Evolutionary conservation across 2,113 vertebrate genomes (phyloP).

Genomic region (Phylloscopus trochilus): DNA sequence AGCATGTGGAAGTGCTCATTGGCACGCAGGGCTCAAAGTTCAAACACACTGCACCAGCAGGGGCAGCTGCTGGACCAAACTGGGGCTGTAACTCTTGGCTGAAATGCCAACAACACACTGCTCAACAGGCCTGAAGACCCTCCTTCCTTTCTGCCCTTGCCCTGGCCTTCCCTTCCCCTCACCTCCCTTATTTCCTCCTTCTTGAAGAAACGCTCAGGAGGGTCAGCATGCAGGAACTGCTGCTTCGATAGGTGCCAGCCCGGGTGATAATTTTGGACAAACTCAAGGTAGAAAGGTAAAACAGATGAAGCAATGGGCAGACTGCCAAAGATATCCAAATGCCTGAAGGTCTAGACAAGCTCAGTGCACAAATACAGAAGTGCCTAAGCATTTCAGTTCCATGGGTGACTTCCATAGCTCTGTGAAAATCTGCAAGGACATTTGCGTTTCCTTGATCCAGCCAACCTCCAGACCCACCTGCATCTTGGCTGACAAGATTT

Average conservation of each 20-base stretch:
- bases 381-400: background rate
- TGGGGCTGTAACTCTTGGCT: background rate
- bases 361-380: background rate
- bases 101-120: background rate
- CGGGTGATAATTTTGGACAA: background rate
- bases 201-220: background rate
- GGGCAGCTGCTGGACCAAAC: background rate
- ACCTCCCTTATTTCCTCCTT: background rate
- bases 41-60: background rate
- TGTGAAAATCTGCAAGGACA: background rate
- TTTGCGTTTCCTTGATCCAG: background rate
- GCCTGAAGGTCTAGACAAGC: background rate
- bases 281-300: background rate
- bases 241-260: background rate
- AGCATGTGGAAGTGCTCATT: background rate
- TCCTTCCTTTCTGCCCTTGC: background rate
- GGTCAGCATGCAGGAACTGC: background rate
- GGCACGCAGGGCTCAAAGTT: background rate
- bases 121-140: background rate
- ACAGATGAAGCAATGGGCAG: background rate
- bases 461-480: background rate
- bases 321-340: background rate
- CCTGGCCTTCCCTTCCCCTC: background rate
- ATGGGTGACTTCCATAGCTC: background rate
- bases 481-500: background rate